Percentiles rank a stretch among this genome's conserved stretches.
Evolutionary conservation across 1,140 invertebrate genomes (phyloP).

Genomic region (Drosophila virilis): DNA sequence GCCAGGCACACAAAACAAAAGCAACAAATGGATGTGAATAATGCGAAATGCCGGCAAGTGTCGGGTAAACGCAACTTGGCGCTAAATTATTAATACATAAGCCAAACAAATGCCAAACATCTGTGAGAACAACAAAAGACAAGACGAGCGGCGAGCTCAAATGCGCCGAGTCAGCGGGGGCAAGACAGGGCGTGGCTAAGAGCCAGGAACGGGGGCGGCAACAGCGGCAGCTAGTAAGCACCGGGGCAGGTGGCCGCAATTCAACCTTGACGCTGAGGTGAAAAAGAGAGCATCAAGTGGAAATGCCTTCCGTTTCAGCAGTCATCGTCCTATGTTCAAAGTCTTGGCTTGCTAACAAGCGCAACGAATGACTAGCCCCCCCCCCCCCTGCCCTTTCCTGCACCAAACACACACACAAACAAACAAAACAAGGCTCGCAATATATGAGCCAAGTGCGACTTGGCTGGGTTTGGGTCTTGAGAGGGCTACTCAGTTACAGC

Average conservation of each 20-base stretch:
- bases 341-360: constrained; percentile 70
- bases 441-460: constrained; percentile 43
- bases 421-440: constrained; percentile 36
- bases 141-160: constrained; percentile 19
- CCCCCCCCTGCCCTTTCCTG: constrained; percentile 37
- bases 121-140: constrained; percentile 44
- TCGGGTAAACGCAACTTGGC: constrained; percentile 66
- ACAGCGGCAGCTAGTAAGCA: no score
- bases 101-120: constrained; percentile 48
- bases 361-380: constrained; percentile 65
- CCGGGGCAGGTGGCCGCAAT: not conserved
- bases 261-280: constrained; percentile 48
- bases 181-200: not conserved
- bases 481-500: constrained; percentile 29
- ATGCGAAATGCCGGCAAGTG: constrained; percentile 72
- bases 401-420: constrained; percentile 4
- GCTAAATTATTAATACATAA: constrained; percentile 79
- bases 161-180: constrained; percentile 63
- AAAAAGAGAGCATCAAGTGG: constrained; percentile 27
- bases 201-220: not conserved
- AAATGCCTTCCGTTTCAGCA: constrained; percentile 51
- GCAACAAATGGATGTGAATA: constrained; percentile 66
- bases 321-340: constrained; percentile 43
- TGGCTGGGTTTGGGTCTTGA: not conserved
- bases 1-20: not conserved